Evolutionary conservation across 2,888 invertebrate species (phyloP), one percentile per base, ranked within the genome.

Genomic region (Acleris laterana): DNA sequence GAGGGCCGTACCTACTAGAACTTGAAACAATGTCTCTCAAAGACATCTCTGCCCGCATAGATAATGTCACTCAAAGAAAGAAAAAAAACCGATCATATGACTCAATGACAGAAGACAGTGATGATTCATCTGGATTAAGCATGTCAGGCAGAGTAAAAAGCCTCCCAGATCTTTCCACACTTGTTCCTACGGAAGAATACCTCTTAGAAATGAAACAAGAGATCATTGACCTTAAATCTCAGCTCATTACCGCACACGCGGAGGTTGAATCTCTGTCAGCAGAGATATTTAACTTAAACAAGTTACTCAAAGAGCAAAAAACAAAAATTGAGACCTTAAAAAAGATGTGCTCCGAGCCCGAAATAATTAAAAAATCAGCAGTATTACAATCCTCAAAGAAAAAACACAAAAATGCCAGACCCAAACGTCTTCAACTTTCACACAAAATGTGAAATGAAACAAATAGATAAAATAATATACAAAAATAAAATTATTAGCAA

Each of bases 171-270:
- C 25, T 28, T 28, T 53, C 53, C 32, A 32, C 53, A 11, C 32
- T 53, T 53, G 32, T 53, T n/a, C 53, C 53, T 2, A 53, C 53
- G 11, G 53, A 53, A 19, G 53, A 53, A 3, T 38, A 53, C 17
- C 32, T 53, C 25, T 32, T 53, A 19, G 53, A 53, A 38, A 53
- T 53, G 28, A 53, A 53, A 38, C 28, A 53, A 7, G 53, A 53
- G 32, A 53, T 53, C 6, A n/a, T 6, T 5, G 32, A 53, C 9
- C 32, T 53, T n/a, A 53, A 53, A 53, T 9, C 2, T 6, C 17
- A 53, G n/a, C 32, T 53, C 32, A 17, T 16, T 4, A 53, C 32
- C 32, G 53, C 53, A 7, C 53, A 53, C 19, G 16, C 53, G 1
- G 53, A 53, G 16, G 32, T 53, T 11, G 53, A 53, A 11, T 5